Conservation (phyloP, 1,140 invertebrate species). For the Eriosoma lanigerum region DNA sequence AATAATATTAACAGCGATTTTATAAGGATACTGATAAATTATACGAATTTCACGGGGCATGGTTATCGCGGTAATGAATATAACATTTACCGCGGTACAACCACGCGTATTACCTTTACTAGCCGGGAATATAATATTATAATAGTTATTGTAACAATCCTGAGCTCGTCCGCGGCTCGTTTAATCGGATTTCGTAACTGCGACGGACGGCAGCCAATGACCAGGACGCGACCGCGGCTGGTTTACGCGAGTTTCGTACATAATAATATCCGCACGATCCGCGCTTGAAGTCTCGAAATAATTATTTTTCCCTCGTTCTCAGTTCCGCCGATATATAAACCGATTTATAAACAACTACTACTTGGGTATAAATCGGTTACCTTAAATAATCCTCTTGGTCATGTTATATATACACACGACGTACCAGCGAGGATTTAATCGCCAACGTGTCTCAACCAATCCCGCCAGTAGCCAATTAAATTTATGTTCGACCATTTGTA, state of each 20-base stretch:
- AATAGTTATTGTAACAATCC: background rate
- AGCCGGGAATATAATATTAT: background rate
- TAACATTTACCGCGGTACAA: background rate
- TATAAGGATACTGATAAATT: too few relatives aligned
- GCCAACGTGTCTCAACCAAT: too few relatives aligned
- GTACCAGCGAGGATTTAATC: too few relatives aligned
- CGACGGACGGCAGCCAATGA: background rate
- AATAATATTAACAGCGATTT: too few relatives aligned
- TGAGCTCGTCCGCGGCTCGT: background rate
- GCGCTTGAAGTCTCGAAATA: background rate
- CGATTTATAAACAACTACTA: background rate
- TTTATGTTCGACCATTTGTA: too few relatives aligned
- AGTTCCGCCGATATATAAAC: background rate
- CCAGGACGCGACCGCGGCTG: too few relatives aligned
- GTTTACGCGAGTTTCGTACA: background rate
- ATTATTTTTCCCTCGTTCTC: slow-evolving; percentile 29
- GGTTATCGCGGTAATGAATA: background rate
- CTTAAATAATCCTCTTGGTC: too few relatives aligned
- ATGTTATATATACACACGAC: too few relatives aligned
- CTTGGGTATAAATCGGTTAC: background rate
- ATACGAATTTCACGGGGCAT: background rate
- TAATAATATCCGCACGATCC: background rate
- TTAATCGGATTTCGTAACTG: slow-evolving; percentile 39
- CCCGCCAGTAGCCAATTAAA: too few relatives aligned
- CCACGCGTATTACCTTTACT: too few relatives aligned